phyloP scores from a whole-genome alignment of 2,888 invertebrate species.

The Biston stratarius region DNA sequence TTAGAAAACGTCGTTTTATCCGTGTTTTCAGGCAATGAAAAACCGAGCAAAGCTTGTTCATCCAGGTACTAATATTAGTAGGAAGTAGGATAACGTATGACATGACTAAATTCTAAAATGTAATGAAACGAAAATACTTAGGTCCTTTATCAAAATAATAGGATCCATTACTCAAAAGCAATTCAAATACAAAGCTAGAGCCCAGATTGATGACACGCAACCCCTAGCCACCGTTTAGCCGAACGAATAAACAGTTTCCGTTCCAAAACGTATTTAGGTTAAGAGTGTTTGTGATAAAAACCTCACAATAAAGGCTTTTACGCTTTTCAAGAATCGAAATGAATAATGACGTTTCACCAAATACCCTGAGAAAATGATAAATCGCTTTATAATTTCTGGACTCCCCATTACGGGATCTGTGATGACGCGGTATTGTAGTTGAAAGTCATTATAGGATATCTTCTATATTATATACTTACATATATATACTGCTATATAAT shows the following conservation, averaged over 20 bases:
- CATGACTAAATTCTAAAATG: background rate
- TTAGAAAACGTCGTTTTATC: too few species aligned
- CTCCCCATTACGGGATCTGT: slow-evolving; percentile 56
- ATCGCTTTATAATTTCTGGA: slow-evolving; percentile 70
- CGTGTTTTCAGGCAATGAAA: too few species aligned
- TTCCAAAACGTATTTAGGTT: slow-evolving; percentile 47
- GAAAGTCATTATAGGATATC: background rate
- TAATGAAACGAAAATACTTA: slow-evolving; percentile 10
- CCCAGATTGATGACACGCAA: slow-evolving; percentile 30
- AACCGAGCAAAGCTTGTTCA: too few species aligned
- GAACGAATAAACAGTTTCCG: slow-evolving; percentile 39
- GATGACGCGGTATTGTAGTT: slow-evolving; percentile 50
- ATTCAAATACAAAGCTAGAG: slow-evolving; percentile 11
- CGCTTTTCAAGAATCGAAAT: slow-evolving; percentile 63
- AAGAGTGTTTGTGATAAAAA: slow-evolving; percentile 56
- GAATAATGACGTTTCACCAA: slow-evolving; percentile 70
- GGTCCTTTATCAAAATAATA: slow-evolving; percentile 11
- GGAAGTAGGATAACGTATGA: too few species aligned
- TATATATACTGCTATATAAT: too few species aligned
- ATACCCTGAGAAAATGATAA: slow-evolving; percentile 68
- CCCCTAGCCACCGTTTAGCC: slow-evolving; percentile 38
- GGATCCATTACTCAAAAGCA: slow-evolving; percentile 10
- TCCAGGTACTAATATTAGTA: too few species aligned
- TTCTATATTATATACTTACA: too few species aligned
- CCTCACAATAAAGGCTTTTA: slow-evolving; percentile 59